Conservation (phyloP, 2,888 invertebrate genomes). For the Limulus polyphemus region DNA sequence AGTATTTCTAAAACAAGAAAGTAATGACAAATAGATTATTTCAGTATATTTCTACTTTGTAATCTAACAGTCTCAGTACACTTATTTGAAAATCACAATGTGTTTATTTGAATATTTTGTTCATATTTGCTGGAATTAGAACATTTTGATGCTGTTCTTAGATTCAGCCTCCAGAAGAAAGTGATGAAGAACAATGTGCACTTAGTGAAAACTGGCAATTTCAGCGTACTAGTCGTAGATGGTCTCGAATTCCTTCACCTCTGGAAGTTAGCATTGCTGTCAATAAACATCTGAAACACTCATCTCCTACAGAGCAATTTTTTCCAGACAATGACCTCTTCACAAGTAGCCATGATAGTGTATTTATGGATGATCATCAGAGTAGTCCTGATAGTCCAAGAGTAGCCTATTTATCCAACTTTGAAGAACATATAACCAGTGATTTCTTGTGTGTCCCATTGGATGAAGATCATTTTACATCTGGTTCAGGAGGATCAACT, state of each 20-base stretch:
- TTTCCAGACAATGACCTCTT: conserved; percentile 4
- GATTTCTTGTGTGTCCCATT: conserved; percentile 5
- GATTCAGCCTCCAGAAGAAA: conserved; percentile 33
- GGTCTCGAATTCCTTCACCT: conserved; percentile 52
- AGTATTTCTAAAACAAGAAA: no score
- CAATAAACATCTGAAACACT: conserved; percentile 11
- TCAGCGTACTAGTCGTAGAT: conserved; percentile 75
- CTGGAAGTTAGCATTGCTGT: no score
- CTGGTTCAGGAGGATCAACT: conserved; percentile 21
- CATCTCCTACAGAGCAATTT: not conserved
- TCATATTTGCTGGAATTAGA: no score
- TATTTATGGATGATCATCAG: conserved; percentile 34
- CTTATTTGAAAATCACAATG: no score
- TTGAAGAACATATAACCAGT: conserved; percentile 7
- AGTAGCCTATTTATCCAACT: conserved; percentile 3
- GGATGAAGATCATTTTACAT: conserved; percentile 18
- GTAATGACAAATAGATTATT: no score
- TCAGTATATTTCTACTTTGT: no score
- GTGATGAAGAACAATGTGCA: conserved; percentile 76
- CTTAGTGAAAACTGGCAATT: conserved; percentile 91
- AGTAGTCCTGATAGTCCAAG: conserved; percentile 26
- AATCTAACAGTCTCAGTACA: no score
- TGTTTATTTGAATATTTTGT: no score
- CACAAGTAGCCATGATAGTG: conserved; percentile 35
- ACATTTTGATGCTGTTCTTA: no score